A percentile compares a stretch with the other conserved stretches of the same genome.
phyloP scores from a whole-genome alignment of 2,113 vertebrate genomes.

The Larimichthys crocea region DNA sequence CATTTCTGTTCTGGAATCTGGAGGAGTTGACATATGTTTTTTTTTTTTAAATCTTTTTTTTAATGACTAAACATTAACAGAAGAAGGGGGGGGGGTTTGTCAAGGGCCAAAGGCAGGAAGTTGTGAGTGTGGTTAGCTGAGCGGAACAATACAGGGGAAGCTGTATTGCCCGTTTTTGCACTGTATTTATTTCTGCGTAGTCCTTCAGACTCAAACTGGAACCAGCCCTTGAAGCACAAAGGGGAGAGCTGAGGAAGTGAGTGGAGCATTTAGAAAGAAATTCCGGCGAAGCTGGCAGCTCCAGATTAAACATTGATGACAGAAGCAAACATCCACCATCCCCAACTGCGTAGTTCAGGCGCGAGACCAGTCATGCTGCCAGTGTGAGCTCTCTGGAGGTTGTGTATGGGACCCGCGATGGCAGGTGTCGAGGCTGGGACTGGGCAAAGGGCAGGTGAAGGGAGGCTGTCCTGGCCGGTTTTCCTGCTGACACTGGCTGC shows the following conservation, averaged over 20 bases:
- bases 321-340: slow-evolving; percentile 6
- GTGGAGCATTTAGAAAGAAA: background rate
- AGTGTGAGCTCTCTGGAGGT: slow-evolving; percentile 38
- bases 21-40: background rate
- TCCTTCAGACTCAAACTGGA: slow-evolving; percentile 20
- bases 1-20: background rate
- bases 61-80: background rate
- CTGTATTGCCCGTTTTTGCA: slow-evolving; percentile 39
- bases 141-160: slow-evolving; percentile 72
- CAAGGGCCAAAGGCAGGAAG: slow-evolving; percentile 64
- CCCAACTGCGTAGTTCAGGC: background rate
- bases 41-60: background rate
- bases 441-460: slow-evolving; percentile 21
- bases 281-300: background rate
- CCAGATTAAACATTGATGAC: background rate
- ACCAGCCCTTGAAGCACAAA: slow-evolving; percentile 19
- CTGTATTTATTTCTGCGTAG: slow-evolving; percentile 45
- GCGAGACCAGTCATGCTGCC: slow-evolving; percentile 34
- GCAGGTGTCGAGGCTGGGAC: slow-evolving; percentile 30
- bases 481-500: slow-evolving; percentile 85
- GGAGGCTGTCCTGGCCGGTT: slow-evolving; percentile 76
- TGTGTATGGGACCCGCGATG: slow-evolving; percentile 42
- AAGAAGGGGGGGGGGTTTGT: slow-evolving; percentile 1
- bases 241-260: slow-evolving; percentile 35
- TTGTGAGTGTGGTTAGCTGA: slow-evolving; percentile 63